Percentiles rank a stretch among this genome's conserved stretches.
Evolutionary conservation across 2,888 invertebrate genomes (phyloP).

Genomic region (Hartigia nigra): DNA sequence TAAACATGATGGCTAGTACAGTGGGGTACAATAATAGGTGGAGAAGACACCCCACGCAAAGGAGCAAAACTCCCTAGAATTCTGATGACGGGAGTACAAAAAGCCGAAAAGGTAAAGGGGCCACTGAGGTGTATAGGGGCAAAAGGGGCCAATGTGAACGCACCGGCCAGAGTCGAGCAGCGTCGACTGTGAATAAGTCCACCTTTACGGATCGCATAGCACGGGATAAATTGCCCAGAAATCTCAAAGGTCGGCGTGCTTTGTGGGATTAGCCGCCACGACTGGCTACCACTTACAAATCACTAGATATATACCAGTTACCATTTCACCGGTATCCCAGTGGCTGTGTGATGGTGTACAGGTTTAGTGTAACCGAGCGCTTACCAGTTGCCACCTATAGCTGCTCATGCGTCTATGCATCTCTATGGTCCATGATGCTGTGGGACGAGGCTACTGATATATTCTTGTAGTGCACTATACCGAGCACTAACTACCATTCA

Average conservation of each 20-base stretch:
- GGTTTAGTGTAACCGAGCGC: neutral
- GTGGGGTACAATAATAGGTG: neutral
- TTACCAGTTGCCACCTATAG: conserved; percentile 44
- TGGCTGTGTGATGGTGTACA: neutral
- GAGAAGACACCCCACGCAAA: neutral
- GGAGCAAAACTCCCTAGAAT: neutral
- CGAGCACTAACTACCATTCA: neutral
- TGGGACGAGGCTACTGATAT: neutral
- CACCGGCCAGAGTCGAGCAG: conserved; percentile 11
- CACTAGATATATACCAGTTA: conserved; percentile 54
- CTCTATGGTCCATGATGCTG: neutral
- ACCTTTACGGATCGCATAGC: conserved; percentile 42
- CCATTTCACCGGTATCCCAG: conserved; percentile 39
- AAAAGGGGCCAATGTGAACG: neutral
- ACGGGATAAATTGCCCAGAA: conserved; percentile 58
- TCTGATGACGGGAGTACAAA: neutral
- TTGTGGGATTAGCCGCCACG: conserved; percentile 56
- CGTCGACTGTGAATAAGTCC: conserved; percentile 35
- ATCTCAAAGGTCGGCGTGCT: conserved; percentile 51
- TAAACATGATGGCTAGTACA: neutral
- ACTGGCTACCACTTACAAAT: conserved; percentile 57
- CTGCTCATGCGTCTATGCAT: neutral
- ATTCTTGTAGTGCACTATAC: neutral
- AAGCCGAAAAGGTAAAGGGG: neutral
- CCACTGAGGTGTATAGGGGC: neutral